A percentile compares a stretch with the other conserved stretches of the same genome.
These are phyloP conservation scores for Lepilemur ruficaudatus DNA, from an alignment of 2,797 vertebrate genomes.

Conservation along the genomic window DNA sequence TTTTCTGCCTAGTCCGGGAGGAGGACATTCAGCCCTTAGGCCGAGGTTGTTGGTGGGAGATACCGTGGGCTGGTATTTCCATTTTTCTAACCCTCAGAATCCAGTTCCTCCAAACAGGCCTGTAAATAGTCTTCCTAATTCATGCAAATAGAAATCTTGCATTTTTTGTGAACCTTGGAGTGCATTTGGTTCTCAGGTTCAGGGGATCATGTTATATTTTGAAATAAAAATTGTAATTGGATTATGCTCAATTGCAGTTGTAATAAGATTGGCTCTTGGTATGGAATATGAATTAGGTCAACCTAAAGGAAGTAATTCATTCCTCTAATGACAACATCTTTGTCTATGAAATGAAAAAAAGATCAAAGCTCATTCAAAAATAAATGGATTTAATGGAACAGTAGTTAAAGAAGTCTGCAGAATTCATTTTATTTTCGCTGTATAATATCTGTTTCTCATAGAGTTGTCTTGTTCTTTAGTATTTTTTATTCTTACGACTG, in stretches of 20 bases:
- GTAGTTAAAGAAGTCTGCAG: slow-evolving; percentile 85
- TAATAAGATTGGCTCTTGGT: slow-evolving; percentile 79
- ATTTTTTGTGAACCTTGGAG: background rate
- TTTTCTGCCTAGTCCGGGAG: background rate
- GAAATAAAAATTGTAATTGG: slow-evolving; percentile 75
- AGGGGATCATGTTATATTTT: slow-evolving; percentile 60
- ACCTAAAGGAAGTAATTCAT: slow-evolving; percentile 84
- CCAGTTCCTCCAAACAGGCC: background rate
- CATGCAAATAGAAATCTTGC: background rate
- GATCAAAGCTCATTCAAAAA: slow-evolving; percentile 86
- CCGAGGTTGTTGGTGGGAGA: background rate
- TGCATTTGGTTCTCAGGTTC: slow-evolving; percentile 23
- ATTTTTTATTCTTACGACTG: slow-evolving; percentile 80
- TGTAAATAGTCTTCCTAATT: background rate
- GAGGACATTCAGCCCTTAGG: background rate
- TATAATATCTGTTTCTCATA: slow-evolving; percentile 83
- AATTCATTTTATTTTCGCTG: slow-evolving; percentile 83
- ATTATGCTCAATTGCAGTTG: slow-evolving; percentile 70
- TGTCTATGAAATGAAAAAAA: slow-evolving; percentile 83
- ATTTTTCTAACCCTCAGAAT: background rate
- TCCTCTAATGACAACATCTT: slow-evolving; percentile 80
- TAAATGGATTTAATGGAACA: slow-evolving; percentile 81
- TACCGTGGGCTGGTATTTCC: accelerated
- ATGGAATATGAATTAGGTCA: slow-evolving; percentile 80
- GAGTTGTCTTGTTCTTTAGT: slow-evolving; percentile 73